Percentiles rank a stretch among this genome's conserved stretches.
These are phyloP conservation scores for Echiichthys vipera DNA, from an alignment of 2,797 vertebrate genomes.

Conservation along the genomic window DNA sequence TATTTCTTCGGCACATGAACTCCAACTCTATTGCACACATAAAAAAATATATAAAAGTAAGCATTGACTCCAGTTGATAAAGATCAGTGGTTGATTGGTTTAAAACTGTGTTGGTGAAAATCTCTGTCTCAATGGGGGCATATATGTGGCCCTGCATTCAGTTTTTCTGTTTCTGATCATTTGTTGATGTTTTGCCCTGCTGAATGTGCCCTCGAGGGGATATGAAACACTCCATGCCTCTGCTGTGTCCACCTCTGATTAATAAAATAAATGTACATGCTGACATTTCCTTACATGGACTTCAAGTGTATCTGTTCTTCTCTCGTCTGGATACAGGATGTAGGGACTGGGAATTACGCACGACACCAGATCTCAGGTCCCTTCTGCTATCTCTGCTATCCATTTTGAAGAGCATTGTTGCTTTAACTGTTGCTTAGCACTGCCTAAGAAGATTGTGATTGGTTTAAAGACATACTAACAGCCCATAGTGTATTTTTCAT, in stretches of 20 bases:
- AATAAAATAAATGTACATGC: constrained; percentile 74
- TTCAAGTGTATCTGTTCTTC: constrained; percentile 34
- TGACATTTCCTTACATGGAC: constrained; percentile 62
- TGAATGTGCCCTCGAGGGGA: constrained; percentile 50
- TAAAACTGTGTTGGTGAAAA: constrained; percentile 54
- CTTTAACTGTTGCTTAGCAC: too few species aligned
- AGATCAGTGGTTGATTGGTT: constrained; percentile 45
- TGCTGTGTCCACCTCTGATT: constrained; percentile 72
- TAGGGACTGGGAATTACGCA: too few species aligned
- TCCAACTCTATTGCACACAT: constrained; percentile 5
- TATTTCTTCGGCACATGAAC: constrained; percentile 17
- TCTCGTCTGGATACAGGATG: too few species aligned
- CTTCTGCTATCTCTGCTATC: too few species aligned
- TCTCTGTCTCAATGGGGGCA: constrained; percentile 44
- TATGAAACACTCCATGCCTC: constrained; percentile 51
- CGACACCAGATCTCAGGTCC: too few species aligned
- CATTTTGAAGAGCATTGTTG: too few species aligned
- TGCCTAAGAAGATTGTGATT: too few species aligned
- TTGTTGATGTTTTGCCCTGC: constrained; percentile 49
- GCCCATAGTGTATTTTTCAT: too few species aligned
- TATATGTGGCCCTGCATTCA: constrained; percentile 51
- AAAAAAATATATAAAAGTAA: constrained; percentile 5
- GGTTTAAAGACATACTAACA: too few species aligned
- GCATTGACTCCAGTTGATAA: constrained; percentile 12
- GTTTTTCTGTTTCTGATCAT: constrained; percentile 52